phyloP scores from a whole-genome alignment of 2,113 vertebrate species.

The Ictalurus furcatus region DNA sequence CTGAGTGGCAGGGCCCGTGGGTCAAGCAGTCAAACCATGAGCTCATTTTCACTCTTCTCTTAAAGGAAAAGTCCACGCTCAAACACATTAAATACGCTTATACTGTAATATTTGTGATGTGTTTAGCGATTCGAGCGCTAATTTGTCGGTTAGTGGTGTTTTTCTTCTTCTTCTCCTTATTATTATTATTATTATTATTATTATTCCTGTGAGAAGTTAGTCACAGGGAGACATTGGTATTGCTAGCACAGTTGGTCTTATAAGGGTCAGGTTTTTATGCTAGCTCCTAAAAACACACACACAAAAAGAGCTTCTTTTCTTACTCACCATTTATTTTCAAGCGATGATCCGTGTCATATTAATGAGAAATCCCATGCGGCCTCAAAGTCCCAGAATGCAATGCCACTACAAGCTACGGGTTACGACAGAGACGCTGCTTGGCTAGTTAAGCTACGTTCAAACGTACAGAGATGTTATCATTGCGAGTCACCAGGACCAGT shows the following conservation, averaged over 20 bases:
- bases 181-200: background rate
- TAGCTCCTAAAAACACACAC: too few relatives aligned
- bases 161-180: background rate
- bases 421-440: background rate
- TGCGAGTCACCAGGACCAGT: too few relatives aligned
- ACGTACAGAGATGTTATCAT: too few relatives aligned
- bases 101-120: background rate
- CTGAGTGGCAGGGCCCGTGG: conserved; percentile 42
- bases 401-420: background rate
- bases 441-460: background rate
- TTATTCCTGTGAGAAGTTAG: background rate
- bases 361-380: background rate
- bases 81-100: background rate
- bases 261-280: background rate
- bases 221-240: background rate
- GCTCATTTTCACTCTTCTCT: conserved; percentile 40
- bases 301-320: background rate
- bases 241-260: background rate
- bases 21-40: conserved; percentile 45
- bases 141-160: background rate
- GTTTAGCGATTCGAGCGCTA: background rate
- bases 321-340: background rate
- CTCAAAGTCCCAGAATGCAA: background rate
- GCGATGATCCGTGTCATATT: background rate
- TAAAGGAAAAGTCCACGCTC: conserved; percentile 5